Evolutionary conservation across 2,888 invertebrate species (phyloP).

Genomic region (Drosophila trichaetosa): DNA sequence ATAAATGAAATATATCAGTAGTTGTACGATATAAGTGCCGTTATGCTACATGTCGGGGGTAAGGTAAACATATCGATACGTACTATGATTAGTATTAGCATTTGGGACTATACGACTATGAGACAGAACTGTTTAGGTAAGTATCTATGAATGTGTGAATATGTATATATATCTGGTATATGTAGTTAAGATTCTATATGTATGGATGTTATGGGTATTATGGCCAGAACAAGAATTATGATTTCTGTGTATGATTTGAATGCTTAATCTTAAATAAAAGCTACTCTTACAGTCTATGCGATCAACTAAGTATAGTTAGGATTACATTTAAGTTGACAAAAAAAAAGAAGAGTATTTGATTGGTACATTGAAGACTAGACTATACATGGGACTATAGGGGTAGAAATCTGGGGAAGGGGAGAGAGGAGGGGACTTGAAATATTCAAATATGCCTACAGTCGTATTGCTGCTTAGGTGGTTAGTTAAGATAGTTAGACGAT

Average conservation of each 20-base stretch:
- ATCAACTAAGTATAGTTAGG: conserved; percentile 49
- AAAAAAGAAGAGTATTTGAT: conserved; percentile 46
- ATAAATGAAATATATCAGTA: conserved; percentile 28
- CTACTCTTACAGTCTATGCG: conserved; percentile 63
- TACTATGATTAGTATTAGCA: conserved; percentile 52
- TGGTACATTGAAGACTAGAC: conserved; percentile 73
- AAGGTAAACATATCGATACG: conserved; percentile 42
- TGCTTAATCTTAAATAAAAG: conserved; percentile 55
- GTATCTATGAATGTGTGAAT: conserved; percentile 23
- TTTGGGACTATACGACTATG: conserved; percentile 39
- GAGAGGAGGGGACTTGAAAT: neutral
- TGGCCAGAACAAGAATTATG: conserved; percentile 13
- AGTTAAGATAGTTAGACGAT: conserved; percentile 38
- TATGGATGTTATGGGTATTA: conserved; percentile 10
- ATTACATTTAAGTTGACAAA: conserved; percentile 38
- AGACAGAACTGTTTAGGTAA: conserved; percentile 26
- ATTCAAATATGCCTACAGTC: conserved; percentile 11
- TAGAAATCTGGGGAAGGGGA: neutral
- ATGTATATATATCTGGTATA: conserved; percentile 3
- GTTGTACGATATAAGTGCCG: conserved; percentile 51
- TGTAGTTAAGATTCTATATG: conserved; percentile 14
- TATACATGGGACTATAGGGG: conserved; percentile 45
- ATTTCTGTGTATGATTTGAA: conserved; percentile 7
- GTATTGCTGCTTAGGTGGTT: conserved; percentile 63
- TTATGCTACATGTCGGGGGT: conserved; percentile 42